These are phyloP conservation scores for Loriculus beryllinus DNA, from an alignment of 2,797 vertebrate genomes.

Conservation along the genomic window DNA sequence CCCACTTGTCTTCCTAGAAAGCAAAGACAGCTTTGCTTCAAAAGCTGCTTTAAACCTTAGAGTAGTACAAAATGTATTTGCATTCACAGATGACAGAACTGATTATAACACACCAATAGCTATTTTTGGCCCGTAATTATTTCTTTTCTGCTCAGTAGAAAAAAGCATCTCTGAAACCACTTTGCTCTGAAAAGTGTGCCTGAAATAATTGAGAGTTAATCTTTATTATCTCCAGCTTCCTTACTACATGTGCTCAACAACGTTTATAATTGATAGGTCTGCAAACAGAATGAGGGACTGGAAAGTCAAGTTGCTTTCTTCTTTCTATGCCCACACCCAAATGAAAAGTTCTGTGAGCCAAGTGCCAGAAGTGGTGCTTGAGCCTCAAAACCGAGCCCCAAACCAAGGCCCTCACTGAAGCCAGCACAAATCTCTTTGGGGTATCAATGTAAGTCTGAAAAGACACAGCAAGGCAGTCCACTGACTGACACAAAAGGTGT, in stretches of 20 bases:
- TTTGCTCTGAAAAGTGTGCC: not conserved
- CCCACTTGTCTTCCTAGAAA: not conserved
- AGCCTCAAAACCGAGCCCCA: not conserved
- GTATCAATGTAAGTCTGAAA: not conserved
- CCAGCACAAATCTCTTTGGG: not conserved
- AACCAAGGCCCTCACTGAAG: not conserved
- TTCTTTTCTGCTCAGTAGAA: conserved; percentile 9
- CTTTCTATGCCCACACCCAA: not conserved
- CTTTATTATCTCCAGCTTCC: not conserved
- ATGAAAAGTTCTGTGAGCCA: not conserved
- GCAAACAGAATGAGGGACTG: not conserved
- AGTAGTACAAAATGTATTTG: not conserved
- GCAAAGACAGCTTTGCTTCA: not conserved
- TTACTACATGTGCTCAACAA: not conserved
- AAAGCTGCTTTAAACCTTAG: not conserved
- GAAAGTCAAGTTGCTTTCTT: not conserved
- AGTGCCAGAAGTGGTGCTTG: not conserved
- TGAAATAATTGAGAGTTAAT: conserved; percentile 16
- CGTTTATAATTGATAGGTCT: not conserved
- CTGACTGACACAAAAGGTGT: not conserved
- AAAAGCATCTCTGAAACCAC: not conserved
- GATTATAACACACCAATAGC: conserved; percentile 7
- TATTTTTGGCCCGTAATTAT: conserved; percentile 35
- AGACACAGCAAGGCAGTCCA: not conserved
- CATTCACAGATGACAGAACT: not conserved